Evolutionary conservation across 2,888 invertebrate genomes (phyloP).

Genomic region (Cheilosia vernalis): DNA sequence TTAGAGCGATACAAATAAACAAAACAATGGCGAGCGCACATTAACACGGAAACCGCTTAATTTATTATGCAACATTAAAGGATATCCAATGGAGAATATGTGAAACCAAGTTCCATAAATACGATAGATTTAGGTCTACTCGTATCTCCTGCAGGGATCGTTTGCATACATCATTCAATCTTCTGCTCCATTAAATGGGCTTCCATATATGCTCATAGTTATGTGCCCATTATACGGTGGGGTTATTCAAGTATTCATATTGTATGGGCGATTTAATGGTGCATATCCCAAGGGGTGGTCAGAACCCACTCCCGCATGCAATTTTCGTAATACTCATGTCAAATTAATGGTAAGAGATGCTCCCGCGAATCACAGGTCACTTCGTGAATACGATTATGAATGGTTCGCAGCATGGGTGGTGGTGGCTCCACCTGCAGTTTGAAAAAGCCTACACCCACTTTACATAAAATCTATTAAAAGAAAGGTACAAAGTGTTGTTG

Average conservation of each 20-base stretch:
- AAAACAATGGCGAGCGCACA: not conserved
- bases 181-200: conserved; percentile 61
- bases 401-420: conserved; percentile 30
- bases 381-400: conserved; percentile 46
- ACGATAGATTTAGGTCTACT: conserved; percentile 31
- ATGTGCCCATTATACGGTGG: conserved; percentile 2
- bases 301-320: not conserved
- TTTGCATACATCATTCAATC: conserved; percentile 68
- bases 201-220: not conserved
- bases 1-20: conserved; percentile 15
- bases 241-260: conserved; percentile 21
- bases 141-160: conserved; percentile 16
- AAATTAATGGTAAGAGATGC: conserved; percentile 38
- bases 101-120: conserved; percentile 45
- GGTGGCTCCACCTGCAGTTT: conserved; percentile 10
- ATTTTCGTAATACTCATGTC: conserved; percentile 13
- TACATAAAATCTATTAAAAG: not conserved
- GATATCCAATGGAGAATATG: conserved; percentile 20
- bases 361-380: conserved; percentile 36
- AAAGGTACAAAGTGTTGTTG: not conserved
- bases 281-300: conserved; percentile 1
- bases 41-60: conserved; percentile 31
- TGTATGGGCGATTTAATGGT: conserved; percentile 4
- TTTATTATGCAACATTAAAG: conserved; percentile 56
- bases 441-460: not conserved